phyloP scores from a whole-genome alignment of 2,113 vertebrate genomes.

The Glaucomys volans region DNA sequence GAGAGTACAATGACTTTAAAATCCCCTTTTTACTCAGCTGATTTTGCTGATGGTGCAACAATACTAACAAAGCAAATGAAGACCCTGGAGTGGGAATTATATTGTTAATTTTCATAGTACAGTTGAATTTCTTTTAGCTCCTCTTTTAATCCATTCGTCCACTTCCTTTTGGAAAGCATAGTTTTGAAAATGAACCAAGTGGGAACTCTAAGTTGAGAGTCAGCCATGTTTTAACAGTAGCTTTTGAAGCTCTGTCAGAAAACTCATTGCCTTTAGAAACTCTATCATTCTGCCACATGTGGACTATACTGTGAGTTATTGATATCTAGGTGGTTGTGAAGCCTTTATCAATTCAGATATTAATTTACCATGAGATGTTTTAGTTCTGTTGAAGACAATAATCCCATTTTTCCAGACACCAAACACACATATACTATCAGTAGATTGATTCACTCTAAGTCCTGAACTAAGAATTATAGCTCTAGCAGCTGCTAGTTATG shows the following conservation, averaged over 20 bases:
- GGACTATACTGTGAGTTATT: neutral
- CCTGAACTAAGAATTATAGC: neutral
- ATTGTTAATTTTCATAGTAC: no score
- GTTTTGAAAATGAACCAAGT: constrained; percentile 17
- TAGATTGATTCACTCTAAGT: neutral
- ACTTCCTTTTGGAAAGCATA: neutral
- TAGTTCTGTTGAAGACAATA: neutral
- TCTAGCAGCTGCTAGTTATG: neutral
- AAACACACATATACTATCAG: neutral
- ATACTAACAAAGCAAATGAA: neutral
- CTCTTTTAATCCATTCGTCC: no score
- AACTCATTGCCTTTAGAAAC: neutral
- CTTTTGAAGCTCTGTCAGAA: no score
- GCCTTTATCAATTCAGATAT: neutral
- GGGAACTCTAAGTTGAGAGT: neutral
- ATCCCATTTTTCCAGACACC: neutral
- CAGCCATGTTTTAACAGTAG: neutral
- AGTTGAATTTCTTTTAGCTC: no score
- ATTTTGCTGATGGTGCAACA: neutral
- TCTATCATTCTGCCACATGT: neutral
- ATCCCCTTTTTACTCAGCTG: neutral
- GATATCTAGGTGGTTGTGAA: neutral
- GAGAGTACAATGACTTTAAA: neutral
- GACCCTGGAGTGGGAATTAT: neutral
- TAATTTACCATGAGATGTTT: constrained; percentile 16